phyloP scores from a whole-genome alignment of 2,888 invertebrate species.

The Napeogenes inachia region DNA sequence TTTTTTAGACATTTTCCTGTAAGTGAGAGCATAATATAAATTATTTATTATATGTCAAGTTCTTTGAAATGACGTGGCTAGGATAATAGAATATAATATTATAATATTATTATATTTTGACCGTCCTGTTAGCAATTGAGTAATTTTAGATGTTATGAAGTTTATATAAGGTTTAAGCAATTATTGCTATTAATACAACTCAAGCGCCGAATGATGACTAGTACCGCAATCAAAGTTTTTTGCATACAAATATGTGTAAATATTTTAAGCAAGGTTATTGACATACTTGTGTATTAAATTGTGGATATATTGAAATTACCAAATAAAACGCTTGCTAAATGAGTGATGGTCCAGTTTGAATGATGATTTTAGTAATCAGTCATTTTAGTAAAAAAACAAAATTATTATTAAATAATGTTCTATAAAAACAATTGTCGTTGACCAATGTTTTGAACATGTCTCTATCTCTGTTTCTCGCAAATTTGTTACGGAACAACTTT shows the following conservation, averaged over 20 bases:
- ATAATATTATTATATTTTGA: too few species aligned
- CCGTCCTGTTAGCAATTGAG: not conserved
- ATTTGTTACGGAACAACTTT: too few species aligned
- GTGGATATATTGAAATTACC: conserved; percentile 56
- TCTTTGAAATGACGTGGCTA: not conserved
- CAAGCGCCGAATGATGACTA: conserved; percentile 12
- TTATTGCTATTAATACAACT: not conserved
- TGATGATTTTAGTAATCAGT: conserved; percentile 39
- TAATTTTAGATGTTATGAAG: conserved; percentile 1
- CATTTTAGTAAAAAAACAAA: conserved; percentile 34
- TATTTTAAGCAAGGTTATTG: conserved; percentile 71
- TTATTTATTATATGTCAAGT: conserved; percentile 1
- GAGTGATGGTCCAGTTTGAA: conserved; percentile 54
- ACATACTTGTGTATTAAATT: conserved; percentile 59
- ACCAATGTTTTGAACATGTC: too few species aligned
- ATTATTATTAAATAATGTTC: conserved; percentile 4
- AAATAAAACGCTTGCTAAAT: conserved; percentile 58
- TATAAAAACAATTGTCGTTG: not conserved
- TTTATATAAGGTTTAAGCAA: conserved; percentile 1
- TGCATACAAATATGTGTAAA: conserved; percentile 59
- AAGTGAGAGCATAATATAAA: not conserved
- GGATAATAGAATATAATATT: not conserved
- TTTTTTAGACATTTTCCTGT: not conserved
- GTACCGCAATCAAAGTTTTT: conserved; percentile 38
- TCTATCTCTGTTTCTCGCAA: too few species aligned